Evolutionary conservation across 1,140 invertebrate species (phyloP).

Genomic region (Pseudomyrmex cubaensis): DNA sequence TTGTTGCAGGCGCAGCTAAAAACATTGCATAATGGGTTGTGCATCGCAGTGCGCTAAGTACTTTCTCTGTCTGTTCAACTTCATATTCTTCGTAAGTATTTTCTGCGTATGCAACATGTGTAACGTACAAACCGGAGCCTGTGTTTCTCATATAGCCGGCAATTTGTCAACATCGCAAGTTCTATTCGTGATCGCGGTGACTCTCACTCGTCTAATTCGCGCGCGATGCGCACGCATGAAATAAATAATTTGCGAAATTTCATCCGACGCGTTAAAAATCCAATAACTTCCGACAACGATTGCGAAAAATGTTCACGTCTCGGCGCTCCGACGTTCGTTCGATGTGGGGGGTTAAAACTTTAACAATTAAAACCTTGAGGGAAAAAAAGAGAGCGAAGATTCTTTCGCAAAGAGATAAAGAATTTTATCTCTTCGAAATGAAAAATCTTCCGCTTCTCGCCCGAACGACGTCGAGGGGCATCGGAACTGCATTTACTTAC

Average conservation of each 20-base stretch:
- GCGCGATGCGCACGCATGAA: not conserved
- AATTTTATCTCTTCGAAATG: too few relatives aligned
- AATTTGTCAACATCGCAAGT: slow-evolving; percentile 13
- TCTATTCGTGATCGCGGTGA: not conserved
- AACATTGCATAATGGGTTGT: slow-evolving; percentile 80
- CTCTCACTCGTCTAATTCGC: not conserved
- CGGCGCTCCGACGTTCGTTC: too few relatives aligned
- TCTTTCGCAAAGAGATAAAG: too few relatives aligned
- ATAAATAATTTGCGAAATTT: not conserved
- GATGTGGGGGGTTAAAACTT: too few relatives aligned
- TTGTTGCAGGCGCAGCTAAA: slow-evolving; percentile 73
- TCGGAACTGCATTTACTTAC: too few relatives aligned
- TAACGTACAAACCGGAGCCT: not conserved
- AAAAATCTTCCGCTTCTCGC: too few relatives aligned
- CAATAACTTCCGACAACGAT: too few relatives aligned
- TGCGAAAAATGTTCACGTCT: too few relatives aligned
- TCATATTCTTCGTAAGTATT: slow-evolving; percentile 91
- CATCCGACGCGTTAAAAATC: too few relatives aligned
- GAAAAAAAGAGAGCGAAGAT: too few relatives aligned
- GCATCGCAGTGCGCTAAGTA: slow-evolving; percentile 89
- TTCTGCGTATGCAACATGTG: not conserved
- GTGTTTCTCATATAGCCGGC: not conserved
- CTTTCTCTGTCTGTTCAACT: slow-evolving; percentile 91
- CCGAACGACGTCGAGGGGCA: too few relatives aligned
- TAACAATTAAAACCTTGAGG: too few relatives aligned